Percentiles rank a stretch among this genome's conserved stretches.
Evolutionary conservation across 2,888 invertebrate species (phyloP).

Genomic region (Caenorhabditis uteleia): DNA sequence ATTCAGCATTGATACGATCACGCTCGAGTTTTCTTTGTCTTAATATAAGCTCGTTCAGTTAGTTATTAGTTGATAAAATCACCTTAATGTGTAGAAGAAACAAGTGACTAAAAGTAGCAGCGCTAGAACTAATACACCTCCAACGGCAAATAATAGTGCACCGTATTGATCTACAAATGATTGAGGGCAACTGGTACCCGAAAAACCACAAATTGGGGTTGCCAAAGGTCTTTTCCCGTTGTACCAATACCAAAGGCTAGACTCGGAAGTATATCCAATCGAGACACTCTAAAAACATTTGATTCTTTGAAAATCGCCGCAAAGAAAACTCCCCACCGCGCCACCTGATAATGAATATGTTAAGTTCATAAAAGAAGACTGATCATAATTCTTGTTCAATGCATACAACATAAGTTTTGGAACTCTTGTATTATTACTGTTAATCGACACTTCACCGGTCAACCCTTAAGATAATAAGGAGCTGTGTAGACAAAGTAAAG

Average conservation of each 20-base stretch:
- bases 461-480: too few relatives aligned
- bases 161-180: conserved; percentile 46
- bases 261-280: conserved; percentile 16
- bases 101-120: conserved; percentile 19
- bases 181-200: conserved; percentile 37
- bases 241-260: conserved; percentile 27
- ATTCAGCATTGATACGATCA: conserved; percentile 47
- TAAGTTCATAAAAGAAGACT: conserved; percentile 39
- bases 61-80: not conserved
- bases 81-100: conserved; percentile 13
- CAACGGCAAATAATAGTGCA: conserved; percentile 31
- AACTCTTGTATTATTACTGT: conserved; percentile 38
- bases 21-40: conserved; percentile 41
- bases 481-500: not conserved
- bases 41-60: conserved; percentile 5
- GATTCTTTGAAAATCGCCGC: too few relatives aligned
- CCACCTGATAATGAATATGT: conserved; percentile 32
- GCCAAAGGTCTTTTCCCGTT: conserved; percentile 32
- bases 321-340: conserved; percentile 30
- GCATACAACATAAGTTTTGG: conserved; percentile 44
- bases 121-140: conserved; percentile 16
- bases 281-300: conserved; percentile 24
- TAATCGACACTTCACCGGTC: conserved; percentile 48
- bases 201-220: conserved; percentile 45
- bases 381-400: conserved; percentile 32